A percentile compares a stretch with the other conserved stretches of the same genome.
phyloP scores from a whole-genome alignment of 2,888 invertebrate species.

The Uloborus plumipes region DNA sequence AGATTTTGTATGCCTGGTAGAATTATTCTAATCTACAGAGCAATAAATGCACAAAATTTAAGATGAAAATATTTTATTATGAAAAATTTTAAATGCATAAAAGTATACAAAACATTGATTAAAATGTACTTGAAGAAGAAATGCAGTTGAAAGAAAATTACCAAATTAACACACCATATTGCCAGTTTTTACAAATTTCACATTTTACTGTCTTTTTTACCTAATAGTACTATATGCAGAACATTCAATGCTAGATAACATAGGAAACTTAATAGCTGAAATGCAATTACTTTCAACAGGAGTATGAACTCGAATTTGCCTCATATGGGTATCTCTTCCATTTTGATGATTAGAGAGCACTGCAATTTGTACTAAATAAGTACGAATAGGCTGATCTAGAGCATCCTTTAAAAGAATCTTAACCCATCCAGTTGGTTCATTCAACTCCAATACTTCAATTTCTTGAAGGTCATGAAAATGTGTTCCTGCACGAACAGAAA shows the following conservation, averaged over 20 bases:
- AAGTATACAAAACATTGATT: too few species aligned
- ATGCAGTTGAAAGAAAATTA: too few species aligned
- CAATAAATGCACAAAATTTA: too few species aligned
- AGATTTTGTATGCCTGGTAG: too few species aligned
- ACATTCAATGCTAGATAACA: slow-evolving; percentile 56
- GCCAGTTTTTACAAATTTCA: background rate
- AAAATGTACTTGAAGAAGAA: too few species aligned
- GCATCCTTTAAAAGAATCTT: slow-evolving; percentile 91
- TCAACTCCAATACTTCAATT: slow-evolving; percentile 91
- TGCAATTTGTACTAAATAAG: slow-evolving; percentile 96
- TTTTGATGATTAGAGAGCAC: slow-evolving; percentile 99
- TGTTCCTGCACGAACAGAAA: slow-evolving; percentile 92
- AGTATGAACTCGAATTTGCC: slow-evolving; percentile 96
- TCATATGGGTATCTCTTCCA: slow-evolving; percentile 97
- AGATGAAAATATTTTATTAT: too few species aligned
- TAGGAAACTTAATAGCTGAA: slow-evolving; percentile 70
- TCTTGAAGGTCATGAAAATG: slow-evolving; percentile 97
- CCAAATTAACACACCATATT: too few species aligned
- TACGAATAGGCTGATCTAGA: slow-evolving; percentile 86
- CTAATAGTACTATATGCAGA: slow-evolving; percentile 55
- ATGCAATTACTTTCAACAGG: slow-evolving; percentile 75
- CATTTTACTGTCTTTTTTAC: slow-evolving; percentile 9
- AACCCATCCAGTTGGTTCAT: slow-evolving; percentile 97
- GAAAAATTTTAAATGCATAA: too few species aligned
- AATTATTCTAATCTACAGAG: too few species aligned